phyloP scores from a whole-genome alignment of 2,888 invertebrate genomes.

The Drosophila cracens region DNA sequence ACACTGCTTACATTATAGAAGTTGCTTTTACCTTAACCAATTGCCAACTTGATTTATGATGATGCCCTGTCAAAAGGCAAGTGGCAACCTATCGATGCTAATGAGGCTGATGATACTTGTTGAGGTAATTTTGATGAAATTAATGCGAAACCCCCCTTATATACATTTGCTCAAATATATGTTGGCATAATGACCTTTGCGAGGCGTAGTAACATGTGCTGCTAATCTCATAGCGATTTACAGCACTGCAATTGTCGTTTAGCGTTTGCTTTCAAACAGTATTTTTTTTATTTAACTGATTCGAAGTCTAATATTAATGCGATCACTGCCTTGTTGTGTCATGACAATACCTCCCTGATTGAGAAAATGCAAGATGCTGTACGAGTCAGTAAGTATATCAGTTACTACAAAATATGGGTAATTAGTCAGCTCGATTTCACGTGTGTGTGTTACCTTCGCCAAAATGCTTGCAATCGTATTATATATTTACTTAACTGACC shows the following conservation, averaged over 20 bases:
- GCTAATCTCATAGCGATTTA: constrained; percentile 21
- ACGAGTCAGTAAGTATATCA: constrained; percentile 4
- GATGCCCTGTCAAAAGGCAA: constrained; percentile 2
- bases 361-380: neutral
- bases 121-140: constrained; percentile 14
- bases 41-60: constrained; percentile 30
- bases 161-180: neutral
- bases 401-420: constrained; percentile 7
- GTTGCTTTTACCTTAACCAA: constrained; percentile 32
- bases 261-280: constrained; percentile 20
- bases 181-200: constrained; percentile 1
- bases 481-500: constrained; percentile 21
- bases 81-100: neutral
- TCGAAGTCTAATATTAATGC: neutral
- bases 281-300: constrained; percentile 16
- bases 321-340: constrained; percentile 14
- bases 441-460: constrained; percentile 32
- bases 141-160: neutral
- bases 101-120: constrained; percentile 19
- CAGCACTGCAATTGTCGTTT: constrained; percentile 29
- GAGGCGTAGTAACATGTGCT: constrained; percentile 26
- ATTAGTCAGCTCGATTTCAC: constrained; percentile 28
- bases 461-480: constrained; percentile 24
- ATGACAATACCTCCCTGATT: constrained; percentile 1
- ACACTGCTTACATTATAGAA: constrained; percentile 16